Evolutionary conservation across 2,113 vertebrate species (phyloP).

Genomic region (Sardina pilchardus): DNA sequence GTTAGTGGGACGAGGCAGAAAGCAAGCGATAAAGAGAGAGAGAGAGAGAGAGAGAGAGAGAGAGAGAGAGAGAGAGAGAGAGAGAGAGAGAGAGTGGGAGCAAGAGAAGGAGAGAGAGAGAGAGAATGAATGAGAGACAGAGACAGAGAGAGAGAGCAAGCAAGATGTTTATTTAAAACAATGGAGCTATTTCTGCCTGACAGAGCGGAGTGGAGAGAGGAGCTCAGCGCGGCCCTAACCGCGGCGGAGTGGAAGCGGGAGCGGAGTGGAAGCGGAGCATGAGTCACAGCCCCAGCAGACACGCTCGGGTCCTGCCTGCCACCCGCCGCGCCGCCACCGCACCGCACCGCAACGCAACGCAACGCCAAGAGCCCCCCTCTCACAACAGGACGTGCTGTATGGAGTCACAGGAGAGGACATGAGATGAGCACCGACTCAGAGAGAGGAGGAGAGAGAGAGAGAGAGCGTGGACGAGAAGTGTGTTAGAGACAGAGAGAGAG

Average conservation of each 20-base stretch:
- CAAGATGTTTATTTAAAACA: background rate
- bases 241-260: too few species aligned
- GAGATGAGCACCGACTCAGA: background rate
- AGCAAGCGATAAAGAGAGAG: background rate
- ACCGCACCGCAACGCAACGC: too few species aligned
- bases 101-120: background rate
- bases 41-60: background rate
- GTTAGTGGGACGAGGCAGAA: background rate
- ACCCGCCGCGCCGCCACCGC: background rate
- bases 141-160: conserved; percentile 15
- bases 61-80: background rate
- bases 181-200: conserved; percentile 4
- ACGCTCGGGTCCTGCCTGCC: background rate
- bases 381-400: background rate
- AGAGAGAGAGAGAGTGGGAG: background rate
- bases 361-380: background rate
- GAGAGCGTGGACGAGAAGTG: conserved; percentile 34
- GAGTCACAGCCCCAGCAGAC: background rate
- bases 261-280: background rate
- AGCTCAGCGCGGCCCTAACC: background rate
- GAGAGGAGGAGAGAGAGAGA: conserved; percentile 27
- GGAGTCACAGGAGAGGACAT: background rate
- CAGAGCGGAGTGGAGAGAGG: background rate
- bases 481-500: conserved; percentile 38
- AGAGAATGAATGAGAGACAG: background rate